These are phyloP conservation scores for Bombus huntii DNA, from an alignment of 1,140 invertebrate genomes.

Conservation along the genomic window DNA sequence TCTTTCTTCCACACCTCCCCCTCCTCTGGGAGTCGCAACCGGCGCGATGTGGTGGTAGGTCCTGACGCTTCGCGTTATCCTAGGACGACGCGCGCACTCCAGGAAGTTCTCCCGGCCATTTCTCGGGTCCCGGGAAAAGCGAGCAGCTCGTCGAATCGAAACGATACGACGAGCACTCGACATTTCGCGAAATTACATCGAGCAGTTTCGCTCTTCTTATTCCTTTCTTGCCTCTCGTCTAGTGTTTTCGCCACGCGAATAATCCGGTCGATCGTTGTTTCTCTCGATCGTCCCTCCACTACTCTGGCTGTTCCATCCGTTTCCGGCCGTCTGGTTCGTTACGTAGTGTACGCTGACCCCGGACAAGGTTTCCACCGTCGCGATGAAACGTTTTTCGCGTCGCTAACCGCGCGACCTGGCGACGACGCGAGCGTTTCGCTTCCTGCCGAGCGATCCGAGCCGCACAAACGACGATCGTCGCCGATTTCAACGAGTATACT, in stretches of 20 bases:
- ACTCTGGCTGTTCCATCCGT: constrained; percentile 26
- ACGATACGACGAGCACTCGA: constrained; percentile 58
- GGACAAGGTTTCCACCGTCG: constrained; percentile 68
- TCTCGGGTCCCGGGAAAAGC: constrained; percentile 21
- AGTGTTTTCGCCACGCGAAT: constrained; percentile 28
- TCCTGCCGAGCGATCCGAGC: background rate
- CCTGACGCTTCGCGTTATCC: constrained; percentile 59
- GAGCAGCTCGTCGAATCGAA: constrained; percentile 48
- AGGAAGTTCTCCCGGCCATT: background rate
- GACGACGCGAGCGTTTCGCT: constrained; percentile 37
- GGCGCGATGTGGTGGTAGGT: constrained; percentile 63
- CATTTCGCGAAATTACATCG: constrained; percentile 59
- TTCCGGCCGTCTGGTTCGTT: constrained; percentile 35
- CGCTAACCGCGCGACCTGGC: constrained; percentile 15
- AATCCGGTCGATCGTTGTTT: constrained; percentile 43
- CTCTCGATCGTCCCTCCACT: background rate
- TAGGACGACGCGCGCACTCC: constrained; percentile 59
- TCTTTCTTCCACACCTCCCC: constrained; percentile 25
- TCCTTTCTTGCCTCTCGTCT: background rate
- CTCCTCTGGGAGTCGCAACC: constrained; percentile 25
- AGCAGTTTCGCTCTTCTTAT: background rate
- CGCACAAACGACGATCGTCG: constrained; percentile 45
- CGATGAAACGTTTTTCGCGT: constrained; percentile 36
- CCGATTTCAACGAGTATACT: background rate
- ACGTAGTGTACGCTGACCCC: constrained; percentile 65